These are phyloP conservation scores for Monopis laevigella DNA, from an alignment of 2,888 invertebrate species.

Conservation along the genomic window DNA sequence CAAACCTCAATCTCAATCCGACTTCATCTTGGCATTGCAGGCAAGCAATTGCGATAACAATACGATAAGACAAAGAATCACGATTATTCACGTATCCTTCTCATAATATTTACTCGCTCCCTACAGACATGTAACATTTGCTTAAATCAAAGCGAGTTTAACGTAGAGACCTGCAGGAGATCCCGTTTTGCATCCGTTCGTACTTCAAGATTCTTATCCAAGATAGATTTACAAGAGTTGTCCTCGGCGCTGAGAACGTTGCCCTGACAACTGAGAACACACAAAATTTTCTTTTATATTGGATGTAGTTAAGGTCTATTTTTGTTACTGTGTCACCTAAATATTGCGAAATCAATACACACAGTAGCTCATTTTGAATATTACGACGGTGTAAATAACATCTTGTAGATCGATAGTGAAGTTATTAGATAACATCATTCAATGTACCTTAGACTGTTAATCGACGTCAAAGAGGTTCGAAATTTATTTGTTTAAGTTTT, in stretches of 20 bases:
- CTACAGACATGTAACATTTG: constrained; percentile 35
- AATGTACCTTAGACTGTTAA: not conserved
- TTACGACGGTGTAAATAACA: constrained; percentile 23
- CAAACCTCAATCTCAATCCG: constrained; percentile 26
- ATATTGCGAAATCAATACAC: constrained; percentile 2
- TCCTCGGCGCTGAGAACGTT: constrained; percentile 36
- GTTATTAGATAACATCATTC: constrained; percentile 13
- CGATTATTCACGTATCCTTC: constrained; percentile 21
- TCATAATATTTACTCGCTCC: constrained; percentile 29
- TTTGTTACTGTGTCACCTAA: constrained; percentile 3
- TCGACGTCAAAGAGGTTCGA: not conserved
- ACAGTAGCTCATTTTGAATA: constrained; percentile 17
- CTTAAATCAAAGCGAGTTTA: constrained; percentile 47
- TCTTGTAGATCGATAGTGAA: constrained; percentile 5
- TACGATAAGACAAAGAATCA: constrained; percentile 32
- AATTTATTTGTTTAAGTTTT: not conserved
- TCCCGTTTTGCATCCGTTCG: constrained; percentile 65
- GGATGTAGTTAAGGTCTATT: constrained; percentile 29
- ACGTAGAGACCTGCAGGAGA: constrained; percentile 30
- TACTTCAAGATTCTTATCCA: constrained; percentile 65
- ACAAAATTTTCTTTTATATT: constrained; percentile 50
- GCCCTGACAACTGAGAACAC: constrained; percentile 26
- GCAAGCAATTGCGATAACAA: constrained; percentile 47
- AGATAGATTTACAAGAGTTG: constrained; percentile 64
- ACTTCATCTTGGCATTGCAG: constrained; percentile 21